phyloP scores from a whole-genome alignment of 2,888 invertebrate species.

The Augiades crinisus region DNA sequence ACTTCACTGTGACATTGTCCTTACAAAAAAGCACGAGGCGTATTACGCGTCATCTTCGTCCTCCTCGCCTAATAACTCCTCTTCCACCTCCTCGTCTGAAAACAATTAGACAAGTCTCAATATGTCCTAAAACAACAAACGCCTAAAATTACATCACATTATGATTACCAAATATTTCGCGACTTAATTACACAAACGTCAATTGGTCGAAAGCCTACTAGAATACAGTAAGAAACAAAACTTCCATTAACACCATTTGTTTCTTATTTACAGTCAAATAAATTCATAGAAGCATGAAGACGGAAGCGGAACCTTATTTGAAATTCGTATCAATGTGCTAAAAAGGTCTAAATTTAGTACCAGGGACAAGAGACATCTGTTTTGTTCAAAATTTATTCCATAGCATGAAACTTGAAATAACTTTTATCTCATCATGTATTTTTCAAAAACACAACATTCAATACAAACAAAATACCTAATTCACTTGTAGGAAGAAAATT shows the following conservation, averaged over 20 bases:
- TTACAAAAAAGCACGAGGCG: constrained; percentile 67
- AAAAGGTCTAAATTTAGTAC: background rate
- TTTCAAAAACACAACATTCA: no score
- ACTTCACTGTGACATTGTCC: constrained; percentile 82
- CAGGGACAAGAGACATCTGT: background rate
- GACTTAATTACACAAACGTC: no score
- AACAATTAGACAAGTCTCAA: constrained; percentile 40
- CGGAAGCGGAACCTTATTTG: constrained; percentile 11
- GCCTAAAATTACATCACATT: no score
- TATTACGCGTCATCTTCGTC: constrained; percentile 81
- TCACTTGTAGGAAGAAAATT: no score
- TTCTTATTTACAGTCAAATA: constrained; percentile 11
- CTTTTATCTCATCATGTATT: no score
- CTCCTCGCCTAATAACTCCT: constrained; percentile 74
- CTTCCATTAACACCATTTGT: background rate
- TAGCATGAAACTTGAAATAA: no score
- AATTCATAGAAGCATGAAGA: background rate
- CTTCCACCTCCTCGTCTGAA: constrained; percentile 78
- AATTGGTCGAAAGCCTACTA: no score
- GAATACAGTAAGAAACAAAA: constrained; percentile 2
- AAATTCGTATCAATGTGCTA: constrained; percentile 14
- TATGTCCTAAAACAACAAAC: no score
- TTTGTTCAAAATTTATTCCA: background rate
- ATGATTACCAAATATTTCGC: no score
- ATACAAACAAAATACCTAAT: no score